phyloP scores from a whole-genome alignment of 2,113 vertebrate species.

The Notothenia rossii region DNA sequence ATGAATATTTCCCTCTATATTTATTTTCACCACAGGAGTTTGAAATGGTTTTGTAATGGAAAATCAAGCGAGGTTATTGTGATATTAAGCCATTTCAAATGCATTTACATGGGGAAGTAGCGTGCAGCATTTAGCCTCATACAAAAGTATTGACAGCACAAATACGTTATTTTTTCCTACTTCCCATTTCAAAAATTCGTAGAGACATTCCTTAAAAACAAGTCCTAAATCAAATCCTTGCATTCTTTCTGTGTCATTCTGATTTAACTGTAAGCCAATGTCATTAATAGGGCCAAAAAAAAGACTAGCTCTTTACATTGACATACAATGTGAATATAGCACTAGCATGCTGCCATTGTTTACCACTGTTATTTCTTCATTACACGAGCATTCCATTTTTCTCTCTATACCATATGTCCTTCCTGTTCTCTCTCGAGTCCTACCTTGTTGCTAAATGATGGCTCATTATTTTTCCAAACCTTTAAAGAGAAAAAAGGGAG shows the following conservation, averaged over 20 bases:
- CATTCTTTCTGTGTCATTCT: not conserved
- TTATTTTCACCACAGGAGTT: slow-evolving; percentile 15
- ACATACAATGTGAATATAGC: not conserved
- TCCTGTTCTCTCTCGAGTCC: not conserved
- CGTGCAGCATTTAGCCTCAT: not conserved
- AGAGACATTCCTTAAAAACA: not conserved
- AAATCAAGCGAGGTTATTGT: not conserved
- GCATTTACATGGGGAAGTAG: not conserved
- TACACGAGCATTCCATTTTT: not conserved
- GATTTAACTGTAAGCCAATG: too few species aligned
- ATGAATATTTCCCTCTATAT: slow-evolving; percentile 10
- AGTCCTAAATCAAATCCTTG: not conserved
- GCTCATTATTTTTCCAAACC: slow-evolving; percentile 14
- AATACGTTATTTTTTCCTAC: too few species aligned
- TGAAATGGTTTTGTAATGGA: slow-evolving; percentile 2
- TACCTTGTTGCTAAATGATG: not conserved
- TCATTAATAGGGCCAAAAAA: too few species aligned
- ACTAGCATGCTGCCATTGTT: not conserved
- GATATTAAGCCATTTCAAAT: not conserved
- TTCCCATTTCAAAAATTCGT: not conserved
- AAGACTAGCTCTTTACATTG: too few species aligned
- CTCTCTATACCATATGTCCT: not conserved
- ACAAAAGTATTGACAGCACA: not conserved
- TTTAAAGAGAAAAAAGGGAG: not conserved
- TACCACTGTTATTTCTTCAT: not conserved